Evolutionary conservation across 2,113 vertebrate species (phyloP).

Genomic region (Rhombomys opimus): DNA sequence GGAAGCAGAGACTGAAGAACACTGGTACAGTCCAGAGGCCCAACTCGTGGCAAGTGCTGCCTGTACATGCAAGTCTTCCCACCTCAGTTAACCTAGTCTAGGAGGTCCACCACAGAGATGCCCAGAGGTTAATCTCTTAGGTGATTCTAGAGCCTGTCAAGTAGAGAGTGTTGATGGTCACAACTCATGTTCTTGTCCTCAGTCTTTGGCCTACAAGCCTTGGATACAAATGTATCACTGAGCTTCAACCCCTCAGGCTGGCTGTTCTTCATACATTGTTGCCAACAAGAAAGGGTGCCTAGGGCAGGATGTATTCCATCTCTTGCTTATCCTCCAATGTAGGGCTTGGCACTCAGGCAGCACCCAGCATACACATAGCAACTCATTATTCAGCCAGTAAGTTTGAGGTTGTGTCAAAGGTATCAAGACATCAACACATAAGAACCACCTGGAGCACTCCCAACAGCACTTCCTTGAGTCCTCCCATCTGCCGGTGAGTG

Average conservation of each 20-base stretch:
- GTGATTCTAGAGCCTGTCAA: not conserved
- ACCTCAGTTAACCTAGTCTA: not conserved
- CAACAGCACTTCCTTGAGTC: not conserved
- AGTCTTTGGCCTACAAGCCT: not conserved
- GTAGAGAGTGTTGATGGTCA: rapidly evolving
- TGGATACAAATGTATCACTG: not conserved
- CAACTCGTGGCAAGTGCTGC: too few species aligned
- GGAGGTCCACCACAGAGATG: not conserved
- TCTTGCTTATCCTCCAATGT: not conserved
- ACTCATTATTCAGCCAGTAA: not conserved
- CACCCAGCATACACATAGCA: not conserved
- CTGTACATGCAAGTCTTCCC: not conserved
- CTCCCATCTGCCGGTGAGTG: not conserved
- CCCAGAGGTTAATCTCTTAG: not conserved
- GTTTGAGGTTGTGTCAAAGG: not conserved
- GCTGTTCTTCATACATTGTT: not conserved
- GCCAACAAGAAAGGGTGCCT: not conserved
- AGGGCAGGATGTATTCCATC: not conserved
- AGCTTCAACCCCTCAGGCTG: not conserved
- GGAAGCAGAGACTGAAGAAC: not conserved
- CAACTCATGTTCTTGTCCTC: not conserved
- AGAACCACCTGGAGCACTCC: not conserved
- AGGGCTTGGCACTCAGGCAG: not conserved
- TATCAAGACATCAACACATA: not conserved
- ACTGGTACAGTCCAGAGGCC: not conserved